Percentiles rank a stretch among this genome's conserved stretches.
Conservation (phyloP, 2,113 vertebrate species). For the Telmatochromis bifrenatus region DNA sequence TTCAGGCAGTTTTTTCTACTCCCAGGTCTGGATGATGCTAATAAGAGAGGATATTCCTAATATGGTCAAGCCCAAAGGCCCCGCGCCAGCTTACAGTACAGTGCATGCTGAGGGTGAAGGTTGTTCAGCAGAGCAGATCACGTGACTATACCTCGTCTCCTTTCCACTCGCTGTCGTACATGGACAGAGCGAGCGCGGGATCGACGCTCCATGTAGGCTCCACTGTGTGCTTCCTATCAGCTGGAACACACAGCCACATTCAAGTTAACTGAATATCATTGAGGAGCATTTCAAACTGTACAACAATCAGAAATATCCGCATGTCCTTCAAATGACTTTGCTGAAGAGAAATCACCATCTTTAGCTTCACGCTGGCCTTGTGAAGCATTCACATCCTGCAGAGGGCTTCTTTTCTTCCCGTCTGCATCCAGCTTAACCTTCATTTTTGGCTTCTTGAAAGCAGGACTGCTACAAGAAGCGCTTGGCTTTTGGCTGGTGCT, state of each 20-base stretch:
- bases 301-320: neutral
- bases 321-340: neutral
- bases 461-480: neutral
- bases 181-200: constrained; percentile 80
- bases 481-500: neutral
- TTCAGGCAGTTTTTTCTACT: neutral
- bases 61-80: neutral
- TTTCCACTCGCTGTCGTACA: constrained; percentile 69
- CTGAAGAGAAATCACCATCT: neutral
- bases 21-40: neutral
- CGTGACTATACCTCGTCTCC: constrained; percentile 14
- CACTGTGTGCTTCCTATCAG: constrained; percentile 40
- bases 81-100: neutral
- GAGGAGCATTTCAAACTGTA: neutral
- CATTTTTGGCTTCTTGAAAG: constrained; percentile 31
- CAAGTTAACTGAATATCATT: neutral
- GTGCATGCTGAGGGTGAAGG: neutral
- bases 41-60: neutral
- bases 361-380: neutral
- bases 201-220: constrained; percentile 88
- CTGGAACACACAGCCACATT: neutral
- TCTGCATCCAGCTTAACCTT: neutral
- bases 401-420: neutral
- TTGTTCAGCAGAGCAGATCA: neutral
- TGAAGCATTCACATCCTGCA: neutral